phyloP scores from a whole-genome alignment of 1,140 invertebrate genomes.

The Bombus sylvicola region DNA sequence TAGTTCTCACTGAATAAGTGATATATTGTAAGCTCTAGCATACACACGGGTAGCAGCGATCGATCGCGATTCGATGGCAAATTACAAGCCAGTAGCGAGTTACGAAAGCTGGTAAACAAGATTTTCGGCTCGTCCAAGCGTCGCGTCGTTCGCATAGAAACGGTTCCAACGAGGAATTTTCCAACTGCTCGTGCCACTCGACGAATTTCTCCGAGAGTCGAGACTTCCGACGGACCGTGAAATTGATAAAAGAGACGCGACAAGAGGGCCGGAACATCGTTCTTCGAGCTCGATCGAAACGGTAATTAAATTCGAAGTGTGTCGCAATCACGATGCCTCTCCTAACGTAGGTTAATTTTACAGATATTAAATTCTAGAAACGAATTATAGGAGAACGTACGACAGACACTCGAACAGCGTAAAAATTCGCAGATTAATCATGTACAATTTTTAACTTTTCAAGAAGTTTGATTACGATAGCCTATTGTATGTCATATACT shows the following conservation, averaged over 20 bases:
- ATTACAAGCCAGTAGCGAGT: not conserved
- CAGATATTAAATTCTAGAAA: too few relatives aligned
- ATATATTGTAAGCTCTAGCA: not conserved
- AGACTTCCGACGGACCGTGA: not conserved
- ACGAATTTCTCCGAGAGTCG: not conserved
- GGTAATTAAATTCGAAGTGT: slow-evolving; percentile 2
- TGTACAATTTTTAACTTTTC: too few relatives aligned
- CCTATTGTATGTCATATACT: too few relatives aligned
- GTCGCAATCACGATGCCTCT: not conserved
- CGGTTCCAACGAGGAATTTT: not conserved
- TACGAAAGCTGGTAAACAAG: slow-evolving; percentile 3
- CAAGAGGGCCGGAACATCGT: too few relatives aligned
- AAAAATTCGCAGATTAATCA: fast-evolving
- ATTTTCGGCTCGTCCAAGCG: not conserved
- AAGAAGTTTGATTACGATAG: too few relatives aligned
- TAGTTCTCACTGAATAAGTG: slow-evolving; percentile 23
- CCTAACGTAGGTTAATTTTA: not conserved
- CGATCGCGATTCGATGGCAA: slow-evolving; percentile 2
- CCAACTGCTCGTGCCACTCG: not conserved
- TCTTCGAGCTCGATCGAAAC: not conserved
- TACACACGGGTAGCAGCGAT: not conserved
- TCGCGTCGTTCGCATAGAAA: not conserved
- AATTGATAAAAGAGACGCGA: slow-evolving; percentile 1
- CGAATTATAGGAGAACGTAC: too few relatives aligned
- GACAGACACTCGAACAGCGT: too few relatives aligned